A percentile compares a stretch with the other conserved stretches of the same genome.
Conservation (phyloP, 2,113 vertebrate species). For the Tachysurus vachellii region DNA sequence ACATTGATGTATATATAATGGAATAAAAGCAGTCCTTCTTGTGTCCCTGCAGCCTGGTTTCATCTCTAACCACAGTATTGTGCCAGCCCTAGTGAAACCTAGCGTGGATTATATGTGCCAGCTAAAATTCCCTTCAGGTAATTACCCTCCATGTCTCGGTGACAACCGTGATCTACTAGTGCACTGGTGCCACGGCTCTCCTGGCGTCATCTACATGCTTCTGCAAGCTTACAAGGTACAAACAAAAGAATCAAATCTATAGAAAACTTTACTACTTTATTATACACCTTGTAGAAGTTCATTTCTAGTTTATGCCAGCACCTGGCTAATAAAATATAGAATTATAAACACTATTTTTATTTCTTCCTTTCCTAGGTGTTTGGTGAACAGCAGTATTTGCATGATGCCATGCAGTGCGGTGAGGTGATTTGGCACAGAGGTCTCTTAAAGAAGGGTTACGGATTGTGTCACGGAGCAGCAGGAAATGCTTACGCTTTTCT, state of each 20-base stretch:
- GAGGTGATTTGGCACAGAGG: slow-evolving; percentile 89
- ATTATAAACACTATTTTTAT: not conserved
- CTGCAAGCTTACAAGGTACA: slow-evolving; percentile 89
- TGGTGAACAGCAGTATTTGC: slow-evolving; percentile 80
- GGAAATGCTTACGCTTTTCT: slow-evolving; percentile 94
- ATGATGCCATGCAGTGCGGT: slow-evolving; percentile 81
- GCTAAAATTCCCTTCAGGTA: slow-evolving; percentile 87
- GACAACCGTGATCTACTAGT: slow-evolving; percentile 89
- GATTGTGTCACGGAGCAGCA: slow-evolving; percentile 89
- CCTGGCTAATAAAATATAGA: too few species aligned
- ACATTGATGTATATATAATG: not conserved
- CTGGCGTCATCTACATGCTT: slow-evolving; percentile 93
- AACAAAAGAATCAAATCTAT: not conserved
- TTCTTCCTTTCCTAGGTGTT: slow-evolving; percentile 74
- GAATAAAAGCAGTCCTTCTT: not conserved
- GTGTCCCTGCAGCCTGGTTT: slow-evolving; percentile 68
- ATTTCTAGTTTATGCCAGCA: not conserved
- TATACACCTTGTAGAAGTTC: not conserved
- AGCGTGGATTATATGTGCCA: slow-evolving; percentile 89
- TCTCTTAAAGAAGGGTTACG: slow-evolving; percentile 92
- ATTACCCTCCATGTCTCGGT: slow-evolving; percentile 87
- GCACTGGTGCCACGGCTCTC: slow-evolving; percentile 96
- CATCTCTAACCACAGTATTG: slow-evolving; percentile 68
- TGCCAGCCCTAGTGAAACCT: slow-evolving; percentile 82
- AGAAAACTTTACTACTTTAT: not conserved